Conservation (phyloP, 1,140 invertebrate genomes). For the Brachionus asplanchnoidis region DNA sequence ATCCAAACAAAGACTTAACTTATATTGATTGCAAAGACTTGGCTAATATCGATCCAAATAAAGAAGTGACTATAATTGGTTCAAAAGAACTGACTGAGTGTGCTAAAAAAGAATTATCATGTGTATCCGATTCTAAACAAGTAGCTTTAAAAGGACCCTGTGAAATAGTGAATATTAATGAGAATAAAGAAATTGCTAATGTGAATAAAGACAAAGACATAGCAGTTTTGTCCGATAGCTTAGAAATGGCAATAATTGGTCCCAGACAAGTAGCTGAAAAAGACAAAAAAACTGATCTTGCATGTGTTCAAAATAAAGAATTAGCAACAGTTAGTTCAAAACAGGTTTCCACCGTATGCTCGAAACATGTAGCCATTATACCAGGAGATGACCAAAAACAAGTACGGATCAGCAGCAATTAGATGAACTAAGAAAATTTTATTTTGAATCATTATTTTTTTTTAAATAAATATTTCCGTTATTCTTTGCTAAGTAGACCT, state of each 20-base stretch:
- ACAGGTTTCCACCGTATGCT: neutral
- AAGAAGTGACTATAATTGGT: neutral
- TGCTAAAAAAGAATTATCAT: neutral
- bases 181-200: neutral
- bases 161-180: neutral
- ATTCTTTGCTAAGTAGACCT: neutral
- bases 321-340: neutral
- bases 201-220: neutral
- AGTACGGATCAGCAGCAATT: neutral
- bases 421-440: neutral
- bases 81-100: neutral
- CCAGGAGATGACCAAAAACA: neutral
- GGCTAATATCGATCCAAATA: neutral
- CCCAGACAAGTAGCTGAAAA: neutral
- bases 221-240: neutral
- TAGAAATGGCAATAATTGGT: neutral
- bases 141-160: neutral
- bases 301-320: neutral
- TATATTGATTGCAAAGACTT: neutral
- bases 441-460: neutral
- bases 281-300: neutral
- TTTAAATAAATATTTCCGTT: neutral
- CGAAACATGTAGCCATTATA: constrained; percentile 7
- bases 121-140: neutral
- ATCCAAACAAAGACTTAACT: neutral